A percentile compares a stretch with the other conserved stretches of the same genome.
Conservation (phyloP, 37 sponge, comb jelly and placozoan species). For the Oopsacas minuta region DNA sequence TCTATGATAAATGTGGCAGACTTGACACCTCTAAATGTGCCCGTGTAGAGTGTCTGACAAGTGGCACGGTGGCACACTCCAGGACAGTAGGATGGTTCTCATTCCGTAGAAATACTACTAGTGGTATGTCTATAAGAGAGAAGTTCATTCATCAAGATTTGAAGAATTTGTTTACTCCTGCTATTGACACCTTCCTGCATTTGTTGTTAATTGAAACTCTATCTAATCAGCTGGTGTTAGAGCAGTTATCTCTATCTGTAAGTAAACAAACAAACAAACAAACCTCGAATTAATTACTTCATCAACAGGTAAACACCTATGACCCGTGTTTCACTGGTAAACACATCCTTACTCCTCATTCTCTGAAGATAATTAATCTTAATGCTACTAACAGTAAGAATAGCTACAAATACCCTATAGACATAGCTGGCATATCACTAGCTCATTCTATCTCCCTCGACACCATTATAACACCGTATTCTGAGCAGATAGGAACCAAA, state of each 20-base stretch:
- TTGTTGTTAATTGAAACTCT: neutral
- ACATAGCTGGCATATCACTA: neutral
- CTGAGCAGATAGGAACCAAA: neutral
- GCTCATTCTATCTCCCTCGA: neutral
- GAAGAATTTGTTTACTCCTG: constrained; percentile 15
- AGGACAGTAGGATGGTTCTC: constrained; percentile 66
- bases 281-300: too few species aligned
- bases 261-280: too few species aligned
- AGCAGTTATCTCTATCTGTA: neutral
- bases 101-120: constrained; percentile 41
- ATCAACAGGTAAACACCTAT: neutral
- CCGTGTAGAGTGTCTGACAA: neutral
- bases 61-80: neutral
- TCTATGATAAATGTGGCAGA: constrained; percentile 33
- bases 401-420: neutral
- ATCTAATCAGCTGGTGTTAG: neutral
- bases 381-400: neutral
- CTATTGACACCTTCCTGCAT: neutral
- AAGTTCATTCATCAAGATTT: constrained; percentile 35
- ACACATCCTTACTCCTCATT: neutral
- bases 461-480: neutral
- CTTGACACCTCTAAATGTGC: neutral
- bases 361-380: neutral
- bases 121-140: constrained; percentile 45
- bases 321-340: neutral